These are phyloP conservation scores for Arnoldichthys spilopterus DNA, from an alignment of 2,797 vertebrate genomes.

Conservation along the genomic window DNA sequence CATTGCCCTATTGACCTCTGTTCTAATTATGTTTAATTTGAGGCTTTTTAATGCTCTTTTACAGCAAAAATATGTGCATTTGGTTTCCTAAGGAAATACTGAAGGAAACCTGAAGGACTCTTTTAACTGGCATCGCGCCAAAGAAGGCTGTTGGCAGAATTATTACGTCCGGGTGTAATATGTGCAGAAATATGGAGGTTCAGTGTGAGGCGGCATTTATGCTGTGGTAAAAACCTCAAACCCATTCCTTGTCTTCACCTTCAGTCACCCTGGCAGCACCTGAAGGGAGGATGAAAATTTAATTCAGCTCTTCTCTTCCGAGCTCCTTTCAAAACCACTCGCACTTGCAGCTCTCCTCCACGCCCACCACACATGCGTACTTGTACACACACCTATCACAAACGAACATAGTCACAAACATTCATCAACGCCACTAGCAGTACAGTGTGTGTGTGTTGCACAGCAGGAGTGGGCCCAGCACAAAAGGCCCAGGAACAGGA, in stretches of 20 bases:
- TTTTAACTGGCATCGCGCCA: neutral
- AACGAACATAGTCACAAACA: conserved; percentile 11
- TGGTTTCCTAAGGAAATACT: neutral
- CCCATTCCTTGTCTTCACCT: conserved; percentile 53
- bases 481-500: conserved; percentile 43
- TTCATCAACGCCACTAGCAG: conserved; percentile 39
- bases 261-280: conserved; percentile 41
- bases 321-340: conserved; percentile 23
- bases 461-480: conserved; percentile 44
- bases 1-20: neutral
- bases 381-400: neutral
- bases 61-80: neutral
- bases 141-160: neutral
- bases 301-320: conserved; percentile 36
- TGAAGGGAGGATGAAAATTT: conserved; percentile 40
- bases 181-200: conserved; percentile 21
- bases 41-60: neutral
- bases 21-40: neutral
- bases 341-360: conserved; percentile 11
- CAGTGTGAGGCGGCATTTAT: neutral
- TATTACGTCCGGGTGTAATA: neutral
- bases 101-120: too few relatives aligned
- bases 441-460: conserved; percentile 19
- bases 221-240: conserved; percentile 15
- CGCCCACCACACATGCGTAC: conserved; percentile 9